A percentile compares a stretch with the other conserved stretches of the same genome.
phyloP scores from a whole-genome alignment of 2,888 invertebrate genomes.

The Argyresthia albistria region DNA sequence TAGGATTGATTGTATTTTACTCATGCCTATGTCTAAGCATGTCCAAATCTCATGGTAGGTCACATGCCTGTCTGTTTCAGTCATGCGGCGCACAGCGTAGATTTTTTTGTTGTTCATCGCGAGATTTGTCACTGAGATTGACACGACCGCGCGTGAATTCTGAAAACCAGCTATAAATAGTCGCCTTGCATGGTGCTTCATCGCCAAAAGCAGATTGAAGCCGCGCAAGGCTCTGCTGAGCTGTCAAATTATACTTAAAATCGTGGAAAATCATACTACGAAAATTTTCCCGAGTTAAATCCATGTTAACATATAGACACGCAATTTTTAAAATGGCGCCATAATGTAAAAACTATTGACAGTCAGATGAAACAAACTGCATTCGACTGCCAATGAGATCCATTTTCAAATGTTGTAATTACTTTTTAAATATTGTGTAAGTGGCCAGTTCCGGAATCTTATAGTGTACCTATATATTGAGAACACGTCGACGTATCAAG shows the following conservation, averaged over 20 bases:
- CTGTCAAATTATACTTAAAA: background rate
- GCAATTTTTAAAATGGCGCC: background rate
- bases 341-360: background rate
- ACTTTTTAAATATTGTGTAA: background rate
- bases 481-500: too few relatives aligned
- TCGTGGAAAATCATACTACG: background rate
- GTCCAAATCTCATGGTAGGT: too few relatives aligned
- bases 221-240: background rate
- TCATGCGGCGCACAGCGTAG: constrained; percentile 7
- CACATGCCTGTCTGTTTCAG: constrained; percentile 7
- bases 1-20: constrained; percentile 8
- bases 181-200: constrained; percentile 2
- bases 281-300: constrained; percentile 4
- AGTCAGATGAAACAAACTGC: background rate
- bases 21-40: constrained; percentile 8
- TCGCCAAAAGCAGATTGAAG: background rate
- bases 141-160: constrained; percentile 6
- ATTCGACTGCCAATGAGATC: background rate
- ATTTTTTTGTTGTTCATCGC: constrained; percentile 9
- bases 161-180: constrained; percentile 6
- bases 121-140: constrained; percentile 7
- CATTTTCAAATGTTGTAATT: background rate
- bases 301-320: background rate
- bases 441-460: too few relatives aligned
- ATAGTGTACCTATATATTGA: too few relatives aligned